Base-by-base conservation (phyloP, 2,797 vertebrate species). In the Sebastes dallii region DNA sequence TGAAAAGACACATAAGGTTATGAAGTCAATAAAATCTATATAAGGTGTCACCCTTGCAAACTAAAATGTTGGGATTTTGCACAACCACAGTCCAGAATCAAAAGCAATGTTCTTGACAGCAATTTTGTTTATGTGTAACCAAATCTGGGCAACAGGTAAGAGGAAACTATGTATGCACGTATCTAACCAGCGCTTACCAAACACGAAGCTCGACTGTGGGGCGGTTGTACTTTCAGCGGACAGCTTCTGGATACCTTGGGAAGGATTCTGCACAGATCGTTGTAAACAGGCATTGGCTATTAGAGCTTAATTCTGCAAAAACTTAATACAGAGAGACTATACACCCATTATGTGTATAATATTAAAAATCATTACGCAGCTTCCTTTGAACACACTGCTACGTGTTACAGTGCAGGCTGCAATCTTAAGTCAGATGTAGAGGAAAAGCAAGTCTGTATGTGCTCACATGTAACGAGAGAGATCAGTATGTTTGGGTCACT, bases 131-230 rank as follows among this genome's bases (percentile, higher is more conserved):
- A 36, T 66, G 20, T 56, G 4, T 61, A 14, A 22, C 16, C n/a
- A 39, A 27, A 27, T 55, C 10, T 25, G 5, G 1, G 5, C 3
- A 42, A 22, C 1, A 27, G 24, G 4, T 27, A 14, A 54, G 30
- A 29, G n/a, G 18, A 32, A 29, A 27, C 9, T 5, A 8, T 14
- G 12, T 32, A 13, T 25, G 8, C 2, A 16, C 6, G 2, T 4
- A n/a, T 42, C 2, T 20, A 46, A 42, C 4, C 11, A 10, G 3
- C n/a, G 52, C 92, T 92, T 81, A 96, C 96, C 94, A 81, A 96
- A 96, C 27, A 93, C 60, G 30, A 95, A 96, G 69, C 87, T 16
- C 3, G 80, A 13, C 64, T 91, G 89, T 50, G 88, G 25, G 10
- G 75, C 18, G 5, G 85, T 27, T 24, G 82, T 27, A 59, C 66